Evolutionary conservation across 2,797 vertebrate species (phyloP).

Genomic region (Gephyroberyx darwinii): DNA sequence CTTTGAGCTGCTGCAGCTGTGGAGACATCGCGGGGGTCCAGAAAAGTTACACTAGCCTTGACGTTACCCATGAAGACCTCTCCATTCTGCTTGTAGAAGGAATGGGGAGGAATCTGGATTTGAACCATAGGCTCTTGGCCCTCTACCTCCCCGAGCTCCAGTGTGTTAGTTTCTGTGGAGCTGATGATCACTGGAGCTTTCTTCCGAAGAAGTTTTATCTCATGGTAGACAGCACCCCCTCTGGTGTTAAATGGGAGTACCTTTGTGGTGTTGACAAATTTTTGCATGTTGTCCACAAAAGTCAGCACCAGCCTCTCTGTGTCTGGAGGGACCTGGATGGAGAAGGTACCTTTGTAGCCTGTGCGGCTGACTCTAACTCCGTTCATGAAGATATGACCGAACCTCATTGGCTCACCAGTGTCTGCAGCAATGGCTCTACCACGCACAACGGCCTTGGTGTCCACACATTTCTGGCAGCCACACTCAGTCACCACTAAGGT

Average conservation of each 20-base stretch:
- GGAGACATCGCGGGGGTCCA: conserved; percentile 93
- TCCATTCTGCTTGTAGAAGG: conserved; percentile 93
- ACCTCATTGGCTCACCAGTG: conserved; percentile 93
- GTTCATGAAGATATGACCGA: conserved; percentile 94
- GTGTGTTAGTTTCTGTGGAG: conserved; percentile 85
- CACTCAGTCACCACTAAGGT: conserved; percentile 89
- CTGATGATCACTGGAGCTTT: conserved; percentile 87
- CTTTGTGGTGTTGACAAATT: conserved; percentile 97
- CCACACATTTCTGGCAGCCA: conserved; percentile 90
- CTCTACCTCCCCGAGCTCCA: conserved; percentile 89
- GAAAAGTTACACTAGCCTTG: conserved; percentile 93
- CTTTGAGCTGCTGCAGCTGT: conserved; percentile 90
- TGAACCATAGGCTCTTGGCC: conserved; percentile 90
- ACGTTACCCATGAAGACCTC: conserved; percentile 92
- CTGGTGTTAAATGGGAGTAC: conserved; percentile 93
- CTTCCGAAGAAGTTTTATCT: conserved; percentile 92
- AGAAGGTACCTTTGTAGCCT: conserved; percentile 97
- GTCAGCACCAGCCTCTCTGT: conserved; percentile 93
- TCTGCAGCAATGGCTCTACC: conserved; percentile 92
- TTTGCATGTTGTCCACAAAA: conserved; percentile 95
- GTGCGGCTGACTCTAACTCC: conserved; percentile 91
- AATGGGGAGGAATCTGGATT: conserved; percentile 91
- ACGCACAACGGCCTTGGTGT: conserved; percentile 87
- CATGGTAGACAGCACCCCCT: conserved; percentile 93
- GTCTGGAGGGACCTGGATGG: conserved; percentile 89